Percentiles rank a stretch among this genome's conserved stretches.
Evolutionary conservation across 2,113 vertebrate genomes (phyloP).

Genomic region (Aphelocoma coerulescens): DNA sequence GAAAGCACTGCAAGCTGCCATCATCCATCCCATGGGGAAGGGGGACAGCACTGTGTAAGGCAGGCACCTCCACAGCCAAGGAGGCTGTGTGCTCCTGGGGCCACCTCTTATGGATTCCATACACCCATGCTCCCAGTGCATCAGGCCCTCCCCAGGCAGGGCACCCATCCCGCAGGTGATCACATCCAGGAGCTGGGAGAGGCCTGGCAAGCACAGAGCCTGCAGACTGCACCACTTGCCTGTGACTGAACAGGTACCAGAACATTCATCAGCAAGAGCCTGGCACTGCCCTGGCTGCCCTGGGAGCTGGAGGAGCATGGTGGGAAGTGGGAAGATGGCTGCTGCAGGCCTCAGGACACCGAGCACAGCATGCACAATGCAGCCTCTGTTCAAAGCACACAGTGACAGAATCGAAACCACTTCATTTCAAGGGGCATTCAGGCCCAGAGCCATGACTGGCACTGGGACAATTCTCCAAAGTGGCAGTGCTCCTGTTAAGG

Average conservation of each 20-base stretch:
- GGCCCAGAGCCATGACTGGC: not conserved
- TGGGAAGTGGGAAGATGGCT: not conserved
- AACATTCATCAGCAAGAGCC: not conserved
- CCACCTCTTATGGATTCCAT: not conserved
- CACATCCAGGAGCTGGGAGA: not conserved
- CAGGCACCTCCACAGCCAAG: not conserved
- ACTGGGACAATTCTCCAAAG: not conserved
- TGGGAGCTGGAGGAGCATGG: not conserved
- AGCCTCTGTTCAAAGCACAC: slow-evolving; percentile 4
- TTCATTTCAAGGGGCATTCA: slow-evolving; percentile 38
- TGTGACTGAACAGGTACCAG: not conserved
- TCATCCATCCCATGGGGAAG: not conserved
- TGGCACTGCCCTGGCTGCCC: not conserved
- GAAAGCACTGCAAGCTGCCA: not conserved
- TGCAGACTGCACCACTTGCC: not conserved
- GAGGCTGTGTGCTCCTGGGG: not conserved
- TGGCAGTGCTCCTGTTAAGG: not conserved
- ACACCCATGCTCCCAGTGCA: not conserved
- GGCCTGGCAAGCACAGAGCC: not conserved
- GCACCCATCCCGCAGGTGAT: rapidly evolving
- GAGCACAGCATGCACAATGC: not conserved
- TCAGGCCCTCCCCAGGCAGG: not conserved
- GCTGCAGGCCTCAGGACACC: not conserved
- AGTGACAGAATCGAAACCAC: slow-evolving; percentile 18
- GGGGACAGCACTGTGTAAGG: not conserved